These are phyloP conservation scores for Rhodophaea formosa DNA, from an alignment of 2,888 invertebrate species.

Conservation along the genomic window DNA sequence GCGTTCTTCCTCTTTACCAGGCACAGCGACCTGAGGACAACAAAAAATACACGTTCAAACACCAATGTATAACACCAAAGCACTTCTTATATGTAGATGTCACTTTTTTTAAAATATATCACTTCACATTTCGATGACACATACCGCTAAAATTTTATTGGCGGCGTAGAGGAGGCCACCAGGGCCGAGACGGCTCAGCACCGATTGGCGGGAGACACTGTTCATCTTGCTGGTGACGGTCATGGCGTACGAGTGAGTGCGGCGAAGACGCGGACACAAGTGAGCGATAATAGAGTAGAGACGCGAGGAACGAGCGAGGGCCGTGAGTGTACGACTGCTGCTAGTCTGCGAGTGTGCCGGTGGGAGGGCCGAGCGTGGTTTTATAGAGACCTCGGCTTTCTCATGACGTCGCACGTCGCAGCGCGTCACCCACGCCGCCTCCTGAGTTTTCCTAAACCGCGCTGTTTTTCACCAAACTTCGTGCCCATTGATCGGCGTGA, in stretches of 20 bases:
- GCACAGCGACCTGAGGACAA: slow-evolving; percentile 77
- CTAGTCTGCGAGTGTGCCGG: slow-evolving; percentile 65
- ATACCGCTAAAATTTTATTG: slow-evolving; percentile 78
- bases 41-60: slow-evolving; percentile 63
- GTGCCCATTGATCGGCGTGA: slow-evolving; percentile 48
- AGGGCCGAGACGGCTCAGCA: slow-evolving; percentile 73
- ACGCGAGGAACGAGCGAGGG: slow-evolving; percentile 56
- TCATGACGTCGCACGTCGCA: slow-evolving; percentile 73
- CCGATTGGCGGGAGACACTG: slow-evolving; percentile 75
- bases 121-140: slow-evolving; percentile 53
- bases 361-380: slow-evolving; percentile 66
- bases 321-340: slow-evolving; percentile 55
- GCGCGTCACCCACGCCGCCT: slow-evolving; percentile 34
- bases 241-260: slow-evolving; percentile 63
- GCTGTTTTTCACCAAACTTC: slow-evolving; percentile 53
- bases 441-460: slow-evolving; percentile 57
- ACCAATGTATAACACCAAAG: slow-evolving; percentile 45
- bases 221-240: slow-evolving; percentile 79
- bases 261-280: slow-evolving; percentile 53
- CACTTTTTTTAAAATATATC: slow-evolving; percentile 32
- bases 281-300: slow-evolving; percentile 50
- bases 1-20: slow-evolving; percentile 74
- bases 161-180: slow-evolving; percentile 75
- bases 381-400: slow-evolving; percentile 75
- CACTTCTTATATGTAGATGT: slow-evolving; percentile 45